phyloP scores from a whole-genome alignment of 2,113 vertebrate genomes.

The Ranitomeya imitator region DNA sequence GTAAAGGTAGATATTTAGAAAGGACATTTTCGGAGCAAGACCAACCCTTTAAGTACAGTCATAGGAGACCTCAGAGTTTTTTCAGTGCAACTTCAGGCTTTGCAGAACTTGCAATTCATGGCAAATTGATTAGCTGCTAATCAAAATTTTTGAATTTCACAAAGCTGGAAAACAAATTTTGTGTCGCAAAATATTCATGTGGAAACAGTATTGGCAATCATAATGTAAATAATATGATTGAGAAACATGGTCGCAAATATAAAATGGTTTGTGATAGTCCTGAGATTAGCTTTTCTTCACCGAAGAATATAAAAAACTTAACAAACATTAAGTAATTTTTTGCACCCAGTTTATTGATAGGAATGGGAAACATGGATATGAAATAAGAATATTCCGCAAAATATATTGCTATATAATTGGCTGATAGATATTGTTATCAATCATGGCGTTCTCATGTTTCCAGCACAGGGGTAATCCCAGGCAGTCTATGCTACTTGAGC shows the following conservation, averaged over 20 bases:
- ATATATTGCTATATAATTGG: background rate
- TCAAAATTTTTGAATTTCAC: too few relatives aligned
- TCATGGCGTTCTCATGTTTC: background rate
- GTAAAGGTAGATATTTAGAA: too few relatives aligned
- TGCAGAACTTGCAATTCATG: too few relatives aligned
- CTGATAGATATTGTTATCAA: background rate
- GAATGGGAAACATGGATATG: background rate
- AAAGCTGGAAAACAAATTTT: too few relatives aligned
- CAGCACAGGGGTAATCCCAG: background rate
- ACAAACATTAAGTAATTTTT: background rate
- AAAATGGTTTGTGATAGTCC: background rate
- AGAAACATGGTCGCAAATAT: background rate
- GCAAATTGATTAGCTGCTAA: too few relatives aligned
- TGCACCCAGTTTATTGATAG: constrained; percentile 34
- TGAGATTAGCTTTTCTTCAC: background rate
- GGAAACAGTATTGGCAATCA: background rate
- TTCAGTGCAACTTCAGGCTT: too few relatives aligned
- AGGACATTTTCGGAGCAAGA: too few relatives aligned
- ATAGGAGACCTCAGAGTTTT: too few relatives aligned
- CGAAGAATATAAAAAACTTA: background rate
- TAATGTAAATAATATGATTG: background rate
- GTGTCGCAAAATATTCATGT: background rate
- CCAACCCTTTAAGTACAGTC: too few relatives aligned
- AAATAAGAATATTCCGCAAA: background rate
- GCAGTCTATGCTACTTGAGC: constrained; percentile 44